Base-by-base conservation (phyloP, 2,113 vertebrate genomes). In the Pachyramphus minor region DNA sequence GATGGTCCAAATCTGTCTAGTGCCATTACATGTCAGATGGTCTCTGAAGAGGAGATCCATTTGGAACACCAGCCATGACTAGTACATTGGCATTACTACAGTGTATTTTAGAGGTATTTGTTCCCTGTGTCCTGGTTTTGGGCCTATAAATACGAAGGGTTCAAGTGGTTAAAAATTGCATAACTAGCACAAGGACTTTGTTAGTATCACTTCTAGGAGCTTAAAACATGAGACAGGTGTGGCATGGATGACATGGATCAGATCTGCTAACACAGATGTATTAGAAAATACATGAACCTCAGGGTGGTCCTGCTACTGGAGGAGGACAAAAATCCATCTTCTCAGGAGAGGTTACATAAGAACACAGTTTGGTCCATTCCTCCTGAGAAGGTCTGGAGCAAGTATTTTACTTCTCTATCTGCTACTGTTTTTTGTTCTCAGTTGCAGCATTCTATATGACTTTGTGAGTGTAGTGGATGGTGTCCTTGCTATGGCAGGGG, bases 1-100 rank as follows among this genome's bases (percentile, higher is more conserved):
- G 45, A 50, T 5, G n/a, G 69, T 73, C 41, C 41, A 37, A 56
- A 89, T 44, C 31, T 49, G 37, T 35, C 33, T 27, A 63, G 59
- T 45, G 33, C 19, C 42, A 50, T 21, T 11, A 35, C 55, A 31
- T 14, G 25, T 15, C 28, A 56, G 35, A 64, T 0, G 0, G 12
- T 73, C 41, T 82, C 39, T 64, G 53, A 79, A 68, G 27, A 78
- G 25, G 39, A 68, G 22, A 41, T 77, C 47, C 58, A 10, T 76
- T 37, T 73, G 72, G 73, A 83, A 73, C 24, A 17, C 21, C 16
- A 69, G 20, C 45, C 25, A 8, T 3, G 6, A 30, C 31, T 52
- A 47, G 39, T 27, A 30, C 25, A 14, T 6, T 27, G 39, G 75
- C 33, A 47, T 84, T 74, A 10, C n/a, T 82, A 15, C 39, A 15